Conservation (phyloP, 2,113 vertebrate genomes). For the Arvicanthis niloticus region DNA sequence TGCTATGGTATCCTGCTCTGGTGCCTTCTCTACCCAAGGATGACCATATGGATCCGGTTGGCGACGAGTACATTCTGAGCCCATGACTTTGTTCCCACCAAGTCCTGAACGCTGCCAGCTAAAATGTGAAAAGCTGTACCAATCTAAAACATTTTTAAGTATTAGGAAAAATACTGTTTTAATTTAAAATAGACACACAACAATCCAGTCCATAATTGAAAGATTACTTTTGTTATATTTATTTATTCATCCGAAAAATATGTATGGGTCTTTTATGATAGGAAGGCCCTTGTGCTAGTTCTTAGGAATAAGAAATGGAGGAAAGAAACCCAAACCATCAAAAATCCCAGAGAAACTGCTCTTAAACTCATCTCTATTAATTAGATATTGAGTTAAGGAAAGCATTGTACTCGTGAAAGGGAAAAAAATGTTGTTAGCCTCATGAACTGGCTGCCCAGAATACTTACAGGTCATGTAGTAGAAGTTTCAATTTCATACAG, state of each 20-base stretch:
- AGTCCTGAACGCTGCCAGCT: slow-evolving; percentile 44
- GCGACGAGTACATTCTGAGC: slow-evolving; percentile 61
- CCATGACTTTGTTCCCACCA: slow-evolving; percentile 42
- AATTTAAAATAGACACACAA: slow-evolving; percentile 45
- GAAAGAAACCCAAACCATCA: neutral
- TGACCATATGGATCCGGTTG: slow-evolving; percentile 56
- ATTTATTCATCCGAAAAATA: slow-evolving; percentile 23
- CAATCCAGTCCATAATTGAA: neutral
- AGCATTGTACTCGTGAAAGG: neutral
- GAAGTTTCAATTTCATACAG: slow-evolving; percentile 33
- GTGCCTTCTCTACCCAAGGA: neutral
- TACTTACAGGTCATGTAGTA: neutral
- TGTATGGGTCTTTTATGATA: neutral
- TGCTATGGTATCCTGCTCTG: neutral
- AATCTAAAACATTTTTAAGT: slow-evolving; percentile 4
- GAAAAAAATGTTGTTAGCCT: neutral
- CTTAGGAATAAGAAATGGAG: neutral
- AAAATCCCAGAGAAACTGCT: neutral
- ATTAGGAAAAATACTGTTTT: slow-evolving; percentile 30
- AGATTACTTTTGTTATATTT: slow-evolving; percentile 14
- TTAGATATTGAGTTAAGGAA: neutral
- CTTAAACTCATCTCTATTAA: neutral
- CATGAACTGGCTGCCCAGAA: neutral
- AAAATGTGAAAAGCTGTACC: slow-evolving; percentile 40
- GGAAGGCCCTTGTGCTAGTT: neutral